These are phyloP conservation scores for Pyrrhosoma nymphula DNA, from an alignment of 2,888 invertebrate genomes.

Conservation along the genomic window DNA sequence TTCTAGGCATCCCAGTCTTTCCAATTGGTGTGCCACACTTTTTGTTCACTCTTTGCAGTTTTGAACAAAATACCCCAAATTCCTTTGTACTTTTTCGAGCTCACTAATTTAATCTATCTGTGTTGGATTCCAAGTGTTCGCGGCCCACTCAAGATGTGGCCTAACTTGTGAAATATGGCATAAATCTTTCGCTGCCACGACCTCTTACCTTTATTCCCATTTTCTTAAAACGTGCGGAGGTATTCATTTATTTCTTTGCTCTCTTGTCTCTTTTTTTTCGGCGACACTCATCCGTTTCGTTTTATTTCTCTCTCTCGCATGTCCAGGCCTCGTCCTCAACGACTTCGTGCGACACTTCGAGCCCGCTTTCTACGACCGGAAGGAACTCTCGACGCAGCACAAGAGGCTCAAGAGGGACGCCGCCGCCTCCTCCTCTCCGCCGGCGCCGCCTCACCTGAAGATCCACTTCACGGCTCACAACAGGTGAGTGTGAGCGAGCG, in stretches of 20 bases:
- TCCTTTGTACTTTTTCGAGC: too few relatives aligned
- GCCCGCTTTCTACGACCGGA: slow-evolving; percentile 86
- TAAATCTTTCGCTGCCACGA: background rate
- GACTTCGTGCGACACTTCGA: slow-evolving; percentile 91
- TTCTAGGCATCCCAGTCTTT: too few relatives aligned
- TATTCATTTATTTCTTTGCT: background rate
- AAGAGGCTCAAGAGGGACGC: slow-evolving; percentile 76
- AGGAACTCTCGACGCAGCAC: slow-evolving; percentile 78
- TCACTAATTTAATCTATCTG: too few relatives aligned
- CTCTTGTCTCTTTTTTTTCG: background rate
- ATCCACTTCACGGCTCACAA: slow-evolving; percentile 84
- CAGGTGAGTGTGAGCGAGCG: slow-evolving; percentile 79
- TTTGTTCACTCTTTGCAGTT: too few relatives aligned
- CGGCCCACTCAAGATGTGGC: too few relatives aligned
- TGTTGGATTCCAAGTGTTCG: too few relatives aligned
- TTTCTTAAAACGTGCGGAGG: background rate
- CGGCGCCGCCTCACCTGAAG: slow-evolving; percentile 77
- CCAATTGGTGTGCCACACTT: too few relatives aligned
- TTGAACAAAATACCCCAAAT: too few relatives aligned
- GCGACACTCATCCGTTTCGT: slow-evolving; percentile 71
- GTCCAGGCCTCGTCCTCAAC: slow-evolving; percentile 84
- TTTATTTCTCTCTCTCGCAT: slow-evolving; percentile 70
- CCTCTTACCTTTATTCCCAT: background rate
- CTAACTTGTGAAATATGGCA: too few relatives aligned
- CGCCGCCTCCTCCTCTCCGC: slow-evolving; percentile 68